Conservation (phyloP, 2,113 vertebrate genomes). For the Gymnobelideus leadbeateri region DNA sequence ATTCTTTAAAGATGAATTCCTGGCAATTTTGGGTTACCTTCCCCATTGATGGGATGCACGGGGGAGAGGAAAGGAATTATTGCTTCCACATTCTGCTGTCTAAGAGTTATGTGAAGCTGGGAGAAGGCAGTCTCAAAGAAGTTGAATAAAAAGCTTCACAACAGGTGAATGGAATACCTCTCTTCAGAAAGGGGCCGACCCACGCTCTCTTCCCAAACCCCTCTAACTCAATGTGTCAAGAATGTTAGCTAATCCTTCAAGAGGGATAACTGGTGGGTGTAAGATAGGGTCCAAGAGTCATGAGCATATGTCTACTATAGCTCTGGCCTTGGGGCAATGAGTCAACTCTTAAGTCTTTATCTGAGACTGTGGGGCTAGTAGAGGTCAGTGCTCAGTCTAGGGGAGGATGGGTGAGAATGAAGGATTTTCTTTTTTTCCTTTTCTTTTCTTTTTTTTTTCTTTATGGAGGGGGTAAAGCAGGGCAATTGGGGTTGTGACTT, state of each 20-base stretch:
- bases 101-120: not conserved
- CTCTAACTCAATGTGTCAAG: not conserved
- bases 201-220: not conserved
- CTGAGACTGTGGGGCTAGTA: not conserved
- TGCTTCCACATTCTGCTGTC: not conserved
- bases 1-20: not conserved
- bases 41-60: not conserved
- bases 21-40: not conserved
- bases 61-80: not conserved
- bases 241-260: not conserved
- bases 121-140: not conserved
- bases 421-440: not conserved
- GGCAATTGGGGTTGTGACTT: too few relatives aligned
- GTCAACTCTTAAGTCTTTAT: not conserved
- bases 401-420: not conserved
- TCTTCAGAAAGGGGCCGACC: not conserved
- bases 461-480: too few relatives aligned
- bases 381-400: not conserved
- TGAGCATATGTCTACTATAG: too few relatives aligned
- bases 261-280: not conserved
- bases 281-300: not conserved
- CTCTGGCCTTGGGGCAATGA: not conserved
- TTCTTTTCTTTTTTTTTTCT: too few relatives aligned
- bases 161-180: not conserved
- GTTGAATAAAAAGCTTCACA: not conserved